Evolutionary conservation across 2,113 vertebrate genomes (phyloP).

Genomic region (Colinus virginianus): DNA sequence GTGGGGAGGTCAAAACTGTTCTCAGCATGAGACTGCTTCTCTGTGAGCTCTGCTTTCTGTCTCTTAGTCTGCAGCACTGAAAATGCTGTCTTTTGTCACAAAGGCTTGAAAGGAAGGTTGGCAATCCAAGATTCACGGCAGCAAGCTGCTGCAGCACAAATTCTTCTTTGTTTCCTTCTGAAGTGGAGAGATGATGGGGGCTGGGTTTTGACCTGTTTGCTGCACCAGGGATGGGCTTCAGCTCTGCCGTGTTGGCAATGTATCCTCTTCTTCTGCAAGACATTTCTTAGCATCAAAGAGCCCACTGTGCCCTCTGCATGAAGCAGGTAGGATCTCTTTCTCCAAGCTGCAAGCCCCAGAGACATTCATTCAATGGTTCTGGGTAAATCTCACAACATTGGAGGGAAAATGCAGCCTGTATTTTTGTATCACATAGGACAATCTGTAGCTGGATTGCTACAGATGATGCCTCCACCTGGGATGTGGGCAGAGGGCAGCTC

Average conservation of each 20-base stretch:
- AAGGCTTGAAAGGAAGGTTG: background rate
- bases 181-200: background rate
- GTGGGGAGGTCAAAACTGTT: background rate
- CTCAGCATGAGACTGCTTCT: rapidly evolving
- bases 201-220: background rate
- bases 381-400: background rate
- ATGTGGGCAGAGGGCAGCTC: background rate
- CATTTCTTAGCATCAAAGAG: background rate
- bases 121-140: background rate
- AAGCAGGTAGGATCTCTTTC: background rate
- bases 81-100: background rate
- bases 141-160: background rate
- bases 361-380: background rate
- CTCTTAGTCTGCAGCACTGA: background rate
- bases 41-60: background rate
- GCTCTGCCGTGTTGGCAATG: background rate
- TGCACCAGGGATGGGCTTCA: background rate
- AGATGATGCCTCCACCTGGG: background rate
- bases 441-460: background rate
- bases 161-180: background rate
- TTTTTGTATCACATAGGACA: background rate
- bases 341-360: background rate
- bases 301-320: background rate
- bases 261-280: background rate
- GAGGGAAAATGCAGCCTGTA: background rate